Base-by-base conservation (phyloP, 2,797 vertebrate genomes). In the Parauchenoglanis punctatus region DNA sequence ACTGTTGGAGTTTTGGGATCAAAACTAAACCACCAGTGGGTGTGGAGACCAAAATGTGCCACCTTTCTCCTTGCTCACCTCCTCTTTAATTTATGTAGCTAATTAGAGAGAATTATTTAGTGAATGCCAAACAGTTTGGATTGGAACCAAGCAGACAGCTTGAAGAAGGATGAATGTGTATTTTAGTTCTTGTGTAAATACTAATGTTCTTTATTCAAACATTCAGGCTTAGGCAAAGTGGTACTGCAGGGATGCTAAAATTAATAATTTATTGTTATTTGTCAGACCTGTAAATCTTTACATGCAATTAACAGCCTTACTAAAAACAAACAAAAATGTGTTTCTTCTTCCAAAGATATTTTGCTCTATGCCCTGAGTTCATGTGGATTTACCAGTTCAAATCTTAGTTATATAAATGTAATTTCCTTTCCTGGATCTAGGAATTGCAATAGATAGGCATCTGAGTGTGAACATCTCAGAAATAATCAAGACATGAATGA, bases 1-100 rank as follows among this genome's bases (percentile, higher is more conserved):
- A 91, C 94, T 93, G 90, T 78, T 90, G 85, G 89, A 67, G 90
- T 91, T 89, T 86, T 89, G 49, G n/a, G 78, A 90, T 92, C 90
- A 87, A 90, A 95, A 93, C 88, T 92, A 91, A 94, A 95, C 94
- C 92, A 93, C 89, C 89, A 89, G 90, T 87, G 89, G 84, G 90
- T 56, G 88, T 86, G 28, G 80, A 86, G 23, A 88, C 86, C 81
- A 87, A 82, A 61, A 77, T 70, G 3, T 56, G 56, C 77, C 54
- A 25, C 7, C 35, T 63, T 84, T 81, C 84, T 77, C 35, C 70
- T 84, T 23, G 40, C 61, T 73, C 68, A 35, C 20, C 82, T 58
- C 67, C 28, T 31, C 68, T 70, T 68, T 75, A 44, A 85, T 81
- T 87, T 84, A 83, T 87, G 82, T 88, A 81, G 25, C 25, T 85